Base-by-base conservation (phyloP, 2,113 vertebrate species). In the Zosterops borbonicus region DNA sequence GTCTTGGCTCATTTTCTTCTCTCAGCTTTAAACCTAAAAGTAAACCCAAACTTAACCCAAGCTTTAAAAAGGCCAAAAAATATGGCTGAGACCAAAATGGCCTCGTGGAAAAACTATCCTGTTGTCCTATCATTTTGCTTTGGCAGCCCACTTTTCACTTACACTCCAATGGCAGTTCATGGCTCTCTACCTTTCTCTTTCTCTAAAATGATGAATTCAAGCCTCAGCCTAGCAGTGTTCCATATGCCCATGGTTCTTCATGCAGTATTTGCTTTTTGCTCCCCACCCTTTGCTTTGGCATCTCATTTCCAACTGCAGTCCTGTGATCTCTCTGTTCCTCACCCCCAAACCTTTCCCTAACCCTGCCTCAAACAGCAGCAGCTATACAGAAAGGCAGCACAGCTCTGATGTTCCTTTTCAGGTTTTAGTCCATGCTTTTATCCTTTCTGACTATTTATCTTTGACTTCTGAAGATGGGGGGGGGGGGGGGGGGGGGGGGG, bases 381-480 rank as follows among this genome's bases (percentile, higher is more conserved):
- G 39, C 83, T 84, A 17, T 25, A 56, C 33, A 53, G 39, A 96
- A 95, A 91, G 27, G 29, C 67, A 91, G 28, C 24, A 83, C 8
- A 78, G 20, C 39, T 90, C 75, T 80, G 81, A 89, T 83, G 68
- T 63, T 89, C 42, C 92, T 95, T 95, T 94, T 47, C 81, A 88
- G 42, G 42, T 96, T 96, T 93, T 22, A 47, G 16, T 87, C 22
- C n/a, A 16, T 25, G 15, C 31, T 93, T 95, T 90, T 49, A 83
- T 94, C 31, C 46, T 86, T 94, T 96, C 82, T 63, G 53, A 60
- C 75, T 82, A 33, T 75, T 96, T 91, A 88, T 93, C 87, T 95
- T 92, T 0, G 8, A 92, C 60, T 85, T 82, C 35, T 65, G 83
- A 96, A 84, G 83, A 74, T 2, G 9, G 52, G 9, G 39, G 39